Percentiles rank a stretch among this genome's conserved stretches.
phyloP scores from a whole-genome alignment of 2,113 vertebrate species.

The Cephalopterus ornatus region DNA sequence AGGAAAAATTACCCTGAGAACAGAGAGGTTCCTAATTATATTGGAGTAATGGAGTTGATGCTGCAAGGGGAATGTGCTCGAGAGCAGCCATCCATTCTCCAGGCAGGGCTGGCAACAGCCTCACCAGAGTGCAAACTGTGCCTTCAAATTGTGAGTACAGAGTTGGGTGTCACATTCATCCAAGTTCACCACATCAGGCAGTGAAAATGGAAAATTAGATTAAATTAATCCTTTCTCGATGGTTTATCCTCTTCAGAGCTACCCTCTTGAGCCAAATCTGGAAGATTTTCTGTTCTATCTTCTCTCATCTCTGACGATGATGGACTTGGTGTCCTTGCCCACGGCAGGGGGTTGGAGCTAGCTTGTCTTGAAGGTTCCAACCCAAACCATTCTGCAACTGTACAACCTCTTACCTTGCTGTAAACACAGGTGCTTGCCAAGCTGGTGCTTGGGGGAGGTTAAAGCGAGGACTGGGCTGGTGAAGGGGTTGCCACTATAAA shows the following conservation, averaged over 20 bases:
- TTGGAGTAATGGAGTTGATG: background rate
- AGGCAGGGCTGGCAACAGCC: background rate
- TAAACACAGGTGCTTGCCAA: background rate
- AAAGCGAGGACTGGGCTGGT: background rate
- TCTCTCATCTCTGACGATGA: background rate
- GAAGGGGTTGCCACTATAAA: rapidly evolving
- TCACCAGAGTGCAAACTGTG: background rate
- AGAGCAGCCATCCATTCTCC: background rate
- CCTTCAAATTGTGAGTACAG: background rate
- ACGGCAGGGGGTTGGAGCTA: background rate
- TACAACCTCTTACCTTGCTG: background rate
- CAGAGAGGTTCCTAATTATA: background rate
- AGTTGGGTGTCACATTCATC: background rate
- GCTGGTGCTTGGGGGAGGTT: background rate
- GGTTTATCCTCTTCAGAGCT: background rate
- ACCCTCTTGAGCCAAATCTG: background rate
- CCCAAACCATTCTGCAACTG: background rate
- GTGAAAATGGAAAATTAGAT: background rate
- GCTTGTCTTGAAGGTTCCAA: background rate
- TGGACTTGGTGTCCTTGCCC: background rate
- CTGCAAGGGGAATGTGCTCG: background rate
- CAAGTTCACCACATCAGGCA: background rate
- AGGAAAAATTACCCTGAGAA: background rate
- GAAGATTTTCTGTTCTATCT: background rate
- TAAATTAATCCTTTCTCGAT: constrained; percentile 3